Base-by-base conservation (phyloP, 2,888 invertebrate species). In the Heliconius ismenius region DNA sequence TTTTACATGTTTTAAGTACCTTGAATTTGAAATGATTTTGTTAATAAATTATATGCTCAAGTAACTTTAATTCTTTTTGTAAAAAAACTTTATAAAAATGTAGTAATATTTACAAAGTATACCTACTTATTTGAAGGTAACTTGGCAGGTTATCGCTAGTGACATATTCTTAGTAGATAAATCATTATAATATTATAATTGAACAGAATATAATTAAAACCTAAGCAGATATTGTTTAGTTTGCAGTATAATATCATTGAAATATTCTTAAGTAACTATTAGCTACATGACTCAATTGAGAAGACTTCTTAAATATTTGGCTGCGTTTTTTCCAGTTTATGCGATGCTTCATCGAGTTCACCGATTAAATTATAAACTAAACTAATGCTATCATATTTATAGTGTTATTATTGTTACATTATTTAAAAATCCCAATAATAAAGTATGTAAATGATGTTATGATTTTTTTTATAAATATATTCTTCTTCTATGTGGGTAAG, bases 31-130 rank as follows among this genome's bases (percentile, higher is more conserved):
- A 21, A 36, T 65, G 36, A 63, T 76, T 63, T 65, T 39, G 76
- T 75, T 75, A 72, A 73, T 63, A 76, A 49, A 64, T 28, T 15
- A 64, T 49, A 69, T 49, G 68, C 28, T 28, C 43, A 26, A 28
- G 64, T 65, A 21, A 32, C 65, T 36, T 39, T 65, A 13, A 36
- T 39, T 58, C 58, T 36, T 70, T 24, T 32, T 54, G 32, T 32
- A n/a, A 58, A 36, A 58, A 70, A 36, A 36, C 3, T 70, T 70
- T 36, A 58, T 58, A 70, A 58, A 24, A 24, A 58, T n/a, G n/a
- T 32, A n/a, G 13, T n/a, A 70, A 58, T 24, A 70, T 70, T 70
- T 58, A 70, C 10, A 24, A 32, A 58, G 32, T 58, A 70, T 70
- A 58, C n/a, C 24, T 54, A 58, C 32, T 36, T 54, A 58, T 70